Conservation (phyloP, 2,888 invertebrate species). For the Ophioninae sp. region DNA sequence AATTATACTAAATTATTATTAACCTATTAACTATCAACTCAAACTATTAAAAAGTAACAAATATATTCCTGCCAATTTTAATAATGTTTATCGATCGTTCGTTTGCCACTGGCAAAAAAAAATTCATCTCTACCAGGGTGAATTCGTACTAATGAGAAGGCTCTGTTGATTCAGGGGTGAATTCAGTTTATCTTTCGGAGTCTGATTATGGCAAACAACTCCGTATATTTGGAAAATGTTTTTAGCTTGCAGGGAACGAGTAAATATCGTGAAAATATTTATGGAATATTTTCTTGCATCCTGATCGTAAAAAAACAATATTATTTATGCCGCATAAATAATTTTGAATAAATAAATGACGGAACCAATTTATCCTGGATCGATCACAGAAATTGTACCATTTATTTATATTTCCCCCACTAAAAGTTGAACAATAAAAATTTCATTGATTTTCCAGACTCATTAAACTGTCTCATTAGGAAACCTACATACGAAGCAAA, state of each 20-base stretch:
- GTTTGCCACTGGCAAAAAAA: neutral
- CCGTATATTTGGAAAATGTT: neutral
- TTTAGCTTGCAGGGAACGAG: neutral
- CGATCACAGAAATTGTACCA: slow-evolving; percentile 9
- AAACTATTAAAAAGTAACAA: neutral
- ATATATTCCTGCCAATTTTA: neutral
- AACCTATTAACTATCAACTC: too few species aligned
- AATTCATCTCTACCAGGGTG: neutral
- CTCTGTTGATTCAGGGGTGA: neutral
- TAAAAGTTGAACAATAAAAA: slow-evolving; percentile 22
- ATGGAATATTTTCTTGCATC: neutral
- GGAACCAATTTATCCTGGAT: slow-evolving; percentile 13
- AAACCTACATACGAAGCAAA: slow-evolving; percentile 8
- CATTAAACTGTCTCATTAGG: slow-evolving; percentile 40
- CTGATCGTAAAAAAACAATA: neutral
- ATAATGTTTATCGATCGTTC: neutral
- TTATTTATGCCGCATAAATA: neutral
- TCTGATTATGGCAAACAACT: neutral
- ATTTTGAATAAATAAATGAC: neutral
- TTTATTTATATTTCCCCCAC: slow-evolving; percentile 2
- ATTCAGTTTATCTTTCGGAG: neutral
- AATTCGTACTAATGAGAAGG: neutral
- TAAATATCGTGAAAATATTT: neutral
- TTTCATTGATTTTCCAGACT: slow-evolving; percentile 24
- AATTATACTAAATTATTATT: too few species aligned